phyloP scores from a whole-genome alignment of 2,888 invertebrate species.

The Monoplex corrugatus region DNA sequence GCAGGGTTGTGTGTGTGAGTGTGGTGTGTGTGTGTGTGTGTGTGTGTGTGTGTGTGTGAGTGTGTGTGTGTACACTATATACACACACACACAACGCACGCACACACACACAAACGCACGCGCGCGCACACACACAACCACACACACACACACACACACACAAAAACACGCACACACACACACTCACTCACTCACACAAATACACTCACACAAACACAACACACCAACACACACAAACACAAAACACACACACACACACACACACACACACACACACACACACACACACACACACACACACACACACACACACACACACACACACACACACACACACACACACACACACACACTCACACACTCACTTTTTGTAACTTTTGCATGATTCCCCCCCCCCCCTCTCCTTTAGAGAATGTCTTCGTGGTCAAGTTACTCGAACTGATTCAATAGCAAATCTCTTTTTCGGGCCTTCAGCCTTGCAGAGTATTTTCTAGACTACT shows the following conservation, averaged over 20 bases:
- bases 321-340: conserved; percentile 14
- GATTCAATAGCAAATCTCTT: too few species aligned
- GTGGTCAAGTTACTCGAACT: too few species aligned
- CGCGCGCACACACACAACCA: too few species aligned
- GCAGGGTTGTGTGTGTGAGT: conserved; percentile 24
- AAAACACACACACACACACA: background rate
- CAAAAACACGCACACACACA: background rate
- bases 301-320: conserved; percentile 32
- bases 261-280: background rate
- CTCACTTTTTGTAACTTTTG: background rate
- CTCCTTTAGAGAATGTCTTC: too few species aligned
- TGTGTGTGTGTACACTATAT: background rate
- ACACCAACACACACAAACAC: background rate
- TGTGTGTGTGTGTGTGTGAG: background rate
- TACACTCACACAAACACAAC: too few species aligned
- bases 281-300: conserved; percentile 15
- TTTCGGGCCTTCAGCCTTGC: too few species aligned
- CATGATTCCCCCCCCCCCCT: background rate
- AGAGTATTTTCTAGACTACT: too few species aligned
- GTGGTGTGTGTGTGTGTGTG: conserved; percentile 1
- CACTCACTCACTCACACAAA: conserved; percentile 27
- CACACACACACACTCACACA: conserved; percentile 7
- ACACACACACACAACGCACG: background rate
- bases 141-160: too few species aligned
- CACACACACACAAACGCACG: background rate